Base-by-base conservation (phyloP, 2,797 vertebrate genomes). In the Megaceryle alcyon region DNA sequence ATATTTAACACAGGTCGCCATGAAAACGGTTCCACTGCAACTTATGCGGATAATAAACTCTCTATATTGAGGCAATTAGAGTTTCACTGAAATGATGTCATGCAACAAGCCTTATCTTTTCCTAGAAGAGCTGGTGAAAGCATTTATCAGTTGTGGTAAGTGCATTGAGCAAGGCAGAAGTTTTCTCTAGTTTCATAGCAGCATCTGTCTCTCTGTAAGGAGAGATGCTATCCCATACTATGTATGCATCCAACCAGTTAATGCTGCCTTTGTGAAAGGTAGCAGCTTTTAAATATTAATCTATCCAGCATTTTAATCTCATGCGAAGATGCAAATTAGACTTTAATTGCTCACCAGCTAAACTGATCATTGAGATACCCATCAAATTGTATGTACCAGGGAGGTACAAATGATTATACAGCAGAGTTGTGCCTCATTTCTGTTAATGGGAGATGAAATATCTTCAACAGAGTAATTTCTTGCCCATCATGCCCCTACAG, bases 211-310 rank as follows among this genome's bases (percentile, higher is more conserved):
- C 76, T 28, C 54, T 6, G 3, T 70, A 31, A 86, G 59, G 41
- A 77, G 64, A 89, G 93, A 78, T 37, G 16, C 6, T 39, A 7
- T 15, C 66, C 43, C 20, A n/a, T 23, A 7, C 9, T 20, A 21
- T 13, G 23, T 26, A 6, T n/a, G 33, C 15, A 72, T 43, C 60
- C 60, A 35, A 75, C 68, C 44, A 43, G 14, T 53, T 49, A n/a
- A 14, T 35, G 26, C 49, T 61, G 68, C n/a, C 68, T 56, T 82
- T 64, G 2, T 54, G 69, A 91, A 75, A 83, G 41, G 57, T 64
- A 93, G 29, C 53, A 78, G 61, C 79, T 69, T 85, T 86, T 53
- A 83, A 87, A 92, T 93, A 83, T 61, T 68, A 91, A 93, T 93
- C 92, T 46, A 71, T 68, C 68, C 44, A 17, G 37, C 29, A 6